These are phyloP conservation scores for Bovichtus diacanthus DNA, from an alignment of 2,797 vertebrate genomes.

Conservation along the genomic window DNA sequence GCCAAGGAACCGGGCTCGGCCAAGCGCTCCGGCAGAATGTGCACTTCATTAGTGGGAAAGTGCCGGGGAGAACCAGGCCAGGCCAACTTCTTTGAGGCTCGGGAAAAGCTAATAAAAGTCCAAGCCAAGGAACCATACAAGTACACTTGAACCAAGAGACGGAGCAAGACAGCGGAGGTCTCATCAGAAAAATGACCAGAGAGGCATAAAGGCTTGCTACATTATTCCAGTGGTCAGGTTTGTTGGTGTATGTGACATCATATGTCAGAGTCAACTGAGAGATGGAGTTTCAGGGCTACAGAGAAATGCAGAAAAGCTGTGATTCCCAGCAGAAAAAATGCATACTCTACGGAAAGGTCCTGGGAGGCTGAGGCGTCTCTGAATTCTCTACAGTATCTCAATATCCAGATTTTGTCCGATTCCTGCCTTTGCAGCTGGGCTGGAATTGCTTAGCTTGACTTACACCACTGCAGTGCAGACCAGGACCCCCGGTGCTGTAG, in stretches of 20 bases:
- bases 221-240: conserved; percentile 64
- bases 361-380: conserved; percentile 20
- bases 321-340: conserved; percentile 29
- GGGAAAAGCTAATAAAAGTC: conserved; percentile 84
- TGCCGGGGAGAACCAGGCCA: conserved; percentile 75
- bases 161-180: conserved; percentile 69
- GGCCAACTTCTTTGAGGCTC: conserved; percentile 85
- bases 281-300: conserved; percentile 25
- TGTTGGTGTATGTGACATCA: conserved; percentile 52
- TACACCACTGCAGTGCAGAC: conserved; percentile 48
- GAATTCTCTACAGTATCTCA: conserved; percentile 14
- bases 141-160: conserved; percentile 68
- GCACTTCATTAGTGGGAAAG: conserved; percentile 88
- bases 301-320: conserved; percentile 22
- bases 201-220: conserved; percentile 54
- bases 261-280: conserved; percentile 45
- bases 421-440: conserved; percentile 58
- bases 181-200: conserved; percentile 72
- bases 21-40: conserved; percentile 81
- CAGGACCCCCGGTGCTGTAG: conserved; percentile 51
- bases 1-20: conserved; percentile 69
- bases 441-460: conserved; percentile 61
- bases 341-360: conserved; percentile 31
- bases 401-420: conserved; percentile 33
- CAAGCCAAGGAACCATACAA: conserved; percentile 78